Conservation (phyloP, 2,888 invertebrate genomes). For the Ophioninae sp. region DNA sequence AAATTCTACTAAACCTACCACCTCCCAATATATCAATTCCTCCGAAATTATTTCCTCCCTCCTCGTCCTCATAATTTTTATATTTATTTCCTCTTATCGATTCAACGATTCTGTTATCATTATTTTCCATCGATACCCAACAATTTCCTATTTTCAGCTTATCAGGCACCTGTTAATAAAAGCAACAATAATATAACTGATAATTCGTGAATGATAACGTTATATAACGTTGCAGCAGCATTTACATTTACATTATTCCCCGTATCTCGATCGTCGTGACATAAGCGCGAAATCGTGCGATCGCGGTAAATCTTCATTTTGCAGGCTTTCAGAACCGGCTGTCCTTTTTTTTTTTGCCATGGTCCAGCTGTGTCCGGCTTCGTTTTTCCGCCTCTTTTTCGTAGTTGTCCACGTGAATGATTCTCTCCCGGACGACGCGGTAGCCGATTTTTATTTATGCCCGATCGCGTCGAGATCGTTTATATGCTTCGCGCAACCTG, state of each 20-base stretch:
- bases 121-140: too few relatives aligned
- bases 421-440: conserved; percentile 23
- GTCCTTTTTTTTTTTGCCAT: conserved; percentile 32
- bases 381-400: conserved; percentile 17
- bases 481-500: conserved; percentile 5
- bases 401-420: conserved; percentile 25
- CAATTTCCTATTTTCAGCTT: too few relatives aligned
- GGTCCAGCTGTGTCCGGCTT: conserved; percentile 47
- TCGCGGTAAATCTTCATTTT: conserved; percentile 55
- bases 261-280: conserved; percentile 25
- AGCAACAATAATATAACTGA: too few relatives aligned
- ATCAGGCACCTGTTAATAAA: too few relatives aligned
- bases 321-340: conserved; percentile 55
- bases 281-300: conserved; percentile 58
- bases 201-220: too few relatives aligned
- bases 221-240: too few relatives aligned
- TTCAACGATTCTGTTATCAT: too few relatives aligned
- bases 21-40: too few relatives aligned
- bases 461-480: conserved; percentile 10
- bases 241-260: background rate
- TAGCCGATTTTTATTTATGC: conserved; percentile 59
- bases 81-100: too few relatives aligned
- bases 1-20: too few relatives aligned
- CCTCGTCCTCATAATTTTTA: too few relatives aligned
- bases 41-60: too few relatives aligned